phyloP scores from a whole-genome alignment of 2,888 invertebrate species.

The Watsonalla cultraria region DNA sequence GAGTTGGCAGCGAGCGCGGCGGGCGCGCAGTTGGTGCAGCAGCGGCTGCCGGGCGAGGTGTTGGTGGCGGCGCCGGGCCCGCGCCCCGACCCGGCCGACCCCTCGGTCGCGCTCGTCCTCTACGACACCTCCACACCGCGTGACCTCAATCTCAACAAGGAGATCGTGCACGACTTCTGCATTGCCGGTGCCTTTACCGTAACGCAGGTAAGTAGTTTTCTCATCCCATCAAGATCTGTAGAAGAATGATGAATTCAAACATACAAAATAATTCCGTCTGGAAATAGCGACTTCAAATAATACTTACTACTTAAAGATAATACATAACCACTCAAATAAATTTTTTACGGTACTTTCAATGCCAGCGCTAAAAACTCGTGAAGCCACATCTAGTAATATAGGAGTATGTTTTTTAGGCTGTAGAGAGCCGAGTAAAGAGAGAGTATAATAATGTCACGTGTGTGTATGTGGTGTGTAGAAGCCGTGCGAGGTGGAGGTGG shows the following conservation, averaged over 20 bases:
- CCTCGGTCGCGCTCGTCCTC: constrained; percentile 77
- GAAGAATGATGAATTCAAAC: not conserved
- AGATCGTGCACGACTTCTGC: constrained; percentile 76
- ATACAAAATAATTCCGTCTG: not conserved
- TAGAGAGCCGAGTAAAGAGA: not conserved
- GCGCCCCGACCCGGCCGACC: constrained; percentile 63
- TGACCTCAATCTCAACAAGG: constrained; percentile 82
- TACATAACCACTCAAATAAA: too few relatives aligned
- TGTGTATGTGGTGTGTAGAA: constrained; percentile 31
- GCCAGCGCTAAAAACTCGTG: too few relatives aligned
- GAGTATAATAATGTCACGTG: not conserved
- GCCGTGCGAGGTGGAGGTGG: constrained; percentile 65
- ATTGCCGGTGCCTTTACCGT: constrained; percentile 52
- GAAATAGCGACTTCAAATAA: too few relatives aligned
- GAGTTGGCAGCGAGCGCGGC: constrained; percentile 66
- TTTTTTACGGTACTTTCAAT: too few relatives aligned
- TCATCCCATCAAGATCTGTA: too few relatives aligned
- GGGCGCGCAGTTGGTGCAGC: constrained; percentile 48
- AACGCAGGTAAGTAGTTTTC: constrained; percentile 38
- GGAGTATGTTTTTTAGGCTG: not conserved
- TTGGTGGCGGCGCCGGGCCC: constrained; percentile 77
- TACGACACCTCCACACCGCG: constrained; percentile 82
- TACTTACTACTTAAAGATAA: too few relatives aligned
- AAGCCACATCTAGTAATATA: too few relatives aligned
- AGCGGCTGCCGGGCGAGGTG: constrained; percentile 68